phyloP scores from a whole-genome alignment of 1,140 invertebrate species.

The Nymphalis io region DNA sequence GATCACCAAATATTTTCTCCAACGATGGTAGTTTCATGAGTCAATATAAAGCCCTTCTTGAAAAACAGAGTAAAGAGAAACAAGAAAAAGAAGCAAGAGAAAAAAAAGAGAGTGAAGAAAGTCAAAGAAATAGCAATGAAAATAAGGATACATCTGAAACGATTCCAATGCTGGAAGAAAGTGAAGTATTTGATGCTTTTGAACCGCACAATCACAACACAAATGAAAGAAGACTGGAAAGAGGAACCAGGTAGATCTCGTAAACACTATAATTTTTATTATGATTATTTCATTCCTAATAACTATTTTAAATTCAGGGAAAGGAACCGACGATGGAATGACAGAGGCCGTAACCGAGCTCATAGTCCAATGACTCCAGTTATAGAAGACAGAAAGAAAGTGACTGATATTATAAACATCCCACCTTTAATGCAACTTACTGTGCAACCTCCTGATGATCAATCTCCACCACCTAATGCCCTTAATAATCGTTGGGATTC shows the following conservation, averaged over 20 bases:
- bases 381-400: constrained; percentile 63
- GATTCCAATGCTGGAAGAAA: constrained; percentile 31
- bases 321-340: constrained; percentile 59
- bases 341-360: constrained; percentile 52
- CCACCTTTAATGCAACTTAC: constrained; percentile 70
- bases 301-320: constrained; percentile 45
- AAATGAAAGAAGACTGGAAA: constrained; percentile 28
- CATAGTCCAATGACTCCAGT: constrained; percentile 66
- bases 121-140: constrained; percentile 48
- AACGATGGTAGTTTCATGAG: constrained; percentile 92
- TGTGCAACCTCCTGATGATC: constrained; percentile 54
- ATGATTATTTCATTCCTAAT: neutral
- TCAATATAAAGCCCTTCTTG: constrained; percentile 84
- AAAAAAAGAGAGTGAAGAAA: constrained; percentile 47
- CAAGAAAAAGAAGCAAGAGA: constrained; percentile 63
- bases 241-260: constrained; percentile 30
- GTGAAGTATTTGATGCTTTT: constrained; percentile 32
- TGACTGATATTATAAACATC: constrained; percentile 51
- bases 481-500: constrained; percentile 23
- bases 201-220: constrained; percentile 25
- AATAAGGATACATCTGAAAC: constrained; percentile 40
- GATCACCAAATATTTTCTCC: constrained; percentile 84
- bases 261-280: neutral
- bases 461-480: constrained; percentile 30
- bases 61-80: constrained; percentile 71